Evolutionary conservation across 2,888 invertebrate genomes (phyloP), one percentile per base, ranked within the genome.

Genomic region (Tyria jacobaeae): DNA sequence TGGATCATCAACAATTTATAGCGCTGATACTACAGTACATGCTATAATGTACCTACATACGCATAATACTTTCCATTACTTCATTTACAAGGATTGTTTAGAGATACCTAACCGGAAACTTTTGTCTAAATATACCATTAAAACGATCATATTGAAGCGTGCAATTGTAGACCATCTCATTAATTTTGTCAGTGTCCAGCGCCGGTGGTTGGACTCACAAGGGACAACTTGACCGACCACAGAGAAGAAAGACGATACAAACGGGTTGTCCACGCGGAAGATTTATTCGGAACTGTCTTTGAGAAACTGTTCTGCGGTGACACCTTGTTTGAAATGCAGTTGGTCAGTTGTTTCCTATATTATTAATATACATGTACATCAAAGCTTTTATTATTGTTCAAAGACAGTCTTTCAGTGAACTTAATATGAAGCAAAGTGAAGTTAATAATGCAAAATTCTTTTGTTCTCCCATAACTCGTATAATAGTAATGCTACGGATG

Each of bases 111-210:
- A 44, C 21, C 21, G 44, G 10, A 12, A 44, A 44, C 15, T 25
- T 48, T 48, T 48, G 15, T 48, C n/a, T n/a, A 57, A 68, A 69
- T 59, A 52, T 47, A 76, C 81, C 90, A 89, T 92, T 92, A 92
- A 91, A 92, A 91, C 76, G 64, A 78, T 89, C 78, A 86, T 78
- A 86, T 54, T 79, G 81, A 83, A 76, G 89, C 92, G 86, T 89
- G 70, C 66, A 80, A 73, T 82, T 73, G 74, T 55, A 64, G 67
- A 86, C 90, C 90, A 74, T 87, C 84, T 85, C 82, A 84, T 85
- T 89, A 88, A 64, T 71, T 71, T 83, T 80, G 82, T 78, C 83
- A 76, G 37, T 37, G 64, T 44, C 44, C 44, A 21, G 12, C 44
- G 12, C 12, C 55, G 60, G 2, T 24, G 24, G 14, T 47, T n/a